phyloP scores from a whole-genome alignment of 2,113 vertebrate genomes.

The Centrocercus urophasianus region DNA sequence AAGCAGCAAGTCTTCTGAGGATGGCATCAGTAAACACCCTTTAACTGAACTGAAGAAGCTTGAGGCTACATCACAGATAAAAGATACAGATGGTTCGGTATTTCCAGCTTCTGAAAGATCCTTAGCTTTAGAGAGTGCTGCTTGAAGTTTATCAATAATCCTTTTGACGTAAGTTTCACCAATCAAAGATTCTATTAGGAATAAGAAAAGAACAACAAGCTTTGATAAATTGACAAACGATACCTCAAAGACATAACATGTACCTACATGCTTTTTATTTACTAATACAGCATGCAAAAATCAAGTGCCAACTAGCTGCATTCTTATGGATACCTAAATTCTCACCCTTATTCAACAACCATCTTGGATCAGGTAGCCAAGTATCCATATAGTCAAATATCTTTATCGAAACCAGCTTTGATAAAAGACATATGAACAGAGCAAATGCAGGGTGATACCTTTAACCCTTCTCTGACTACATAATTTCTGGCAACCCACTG shows the following conservation, averaged over 20 bases:
- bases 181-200: constrained; percentile 86
- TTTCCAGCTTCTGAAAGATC: constrained; percentile 88
- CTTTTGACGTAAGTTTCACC: constrained; percentile 88
- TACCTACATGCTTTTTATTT: background rate
- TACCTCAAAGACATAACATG: background rate
- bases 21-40: constrained; percentile 86
- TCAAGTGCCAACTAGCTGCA: background rate
- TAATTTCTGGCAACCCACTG: background rate
- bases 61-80: constrained; percentile 92
- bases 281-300: background rate
- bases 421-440: background rate
- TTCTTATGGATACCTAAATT: background rate
- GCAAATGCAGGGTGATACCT: background rate
- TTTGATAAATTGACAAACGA: background rate
- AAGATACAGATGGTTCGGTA: constrained; percentile 87
- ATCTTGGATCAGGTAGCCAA: background rate
- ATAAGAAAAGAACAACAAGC: background rate
- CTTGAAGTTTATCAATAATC: constrained; percentile 91
- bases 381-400: background rate
- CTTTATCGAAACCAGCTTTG: background rate
- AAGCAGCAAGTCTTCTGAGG: constrained; percentile 92
- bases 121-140: constrained; percentile 88
- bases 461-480: background rate
- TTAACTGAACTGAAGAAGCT: constrained; percentile 92
- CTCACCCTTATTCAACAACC: background rate